Evolutionary conservation across 2,113 vertebrate genomes (phyloP), one percentile per base, ranked within the genome.

Genomic region (Chunga burmeisteri): DNA sequence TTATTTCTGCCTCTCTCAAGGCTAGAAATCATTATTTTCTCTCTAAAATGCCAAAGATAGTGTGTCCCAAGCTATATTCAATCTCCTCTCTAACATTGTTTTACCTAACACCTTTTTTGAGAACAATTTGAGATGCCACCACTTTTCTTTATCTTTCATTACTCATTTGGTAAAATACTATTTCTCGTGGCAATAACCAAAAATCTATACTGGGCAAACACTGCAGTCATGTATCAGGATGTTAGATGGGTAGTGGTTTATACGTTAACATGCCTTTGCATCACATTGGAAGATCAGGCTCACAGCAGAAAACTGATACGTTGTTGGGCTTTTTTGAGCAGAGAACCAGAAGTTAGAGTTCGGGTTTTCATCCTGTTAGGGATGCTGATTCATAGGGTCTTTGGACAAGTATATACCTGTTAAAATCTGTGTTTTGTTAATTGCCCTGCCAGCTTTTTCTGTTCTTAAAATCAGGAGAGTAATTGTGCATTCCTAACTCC

Each of bases 221-320:
- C 63, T 83, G 83, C 71, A 83, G 53, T 32, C 0, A 0, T 44
- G 15, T 67, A 9, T 86, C 46, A n/a, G 47, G 13, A 10, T 32
- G 11, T 63, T 56, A n/a, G n/a, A 10, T 59, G 38, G 32, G 30
- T 49, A 66, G 40, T 72, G 34, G 16, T 80, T 79, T 82, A 23
- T 25, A 42, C 21, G 52, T 65, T 55, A 55, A 55, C 9, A 10
- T 34, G 19, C 16, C 30, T 92, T 74, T 83, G 36, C 2, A 2
- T 27, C 36, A 40, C 72, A 61, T 1, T 65, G 81, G n/a, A 72
- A 88, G 13, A 47, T 52, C 13, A 52, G 53, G 16, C 72, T 88
- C 11, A 65, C 30, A 50, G 56, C 32, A 46, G 47, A 75, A 93
- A 88, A 71, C 21, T 1, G 1, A 0, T 66, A 23, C 0, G 0